A percentile compares a stretch with the other conserved stretches of the same genome.
phyloP scores from a whole-genome alignment of 2,113 vertebrate species.

The Eupsittula cactorum region DNA sequence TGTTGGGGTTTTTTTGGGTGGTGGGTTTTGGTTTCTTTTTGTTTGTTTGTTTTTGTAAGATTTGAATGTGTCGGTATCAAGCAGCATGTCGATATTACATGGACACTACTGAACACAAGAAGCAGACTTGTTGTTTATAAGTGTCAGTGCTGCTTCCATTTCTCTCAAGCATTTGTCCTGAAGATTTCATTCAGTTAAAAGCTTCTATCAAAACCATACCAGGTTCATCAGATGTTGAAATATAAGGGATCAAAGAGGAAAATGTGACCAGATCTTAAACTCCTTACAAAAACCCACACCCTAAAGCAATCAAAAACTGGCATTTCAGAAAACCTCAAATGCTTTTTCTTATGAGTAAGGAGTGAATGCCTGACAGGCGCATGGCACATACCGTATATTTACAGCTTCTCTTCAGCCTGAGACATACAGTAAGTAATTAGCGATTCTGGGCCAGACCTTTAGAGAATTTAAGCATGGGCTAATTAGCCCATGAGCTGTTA shows the following conservation, averaged over 20 bases:
- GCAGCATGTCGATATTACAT: not conserved
- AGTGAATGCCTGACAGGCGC: not conserved
- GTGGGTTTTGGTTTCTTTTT: not conserved
- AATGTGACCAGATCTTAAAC: not conserved
- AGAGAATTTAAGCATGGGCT: constrained; percentile 11
- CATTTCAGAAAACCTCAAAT: not conserved
- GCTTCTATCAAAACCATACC: not conserved
- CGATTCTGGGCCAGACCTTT: not conserved
- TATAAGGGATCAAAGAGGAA: not conserved
- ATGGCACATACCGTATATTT: not conserved
- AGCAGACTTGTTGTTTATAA: not conserved
- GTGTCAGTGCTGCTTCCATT: not conserved
- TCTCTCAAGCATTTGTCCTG: not conserved
- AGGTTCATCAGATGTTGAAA: not conserved
- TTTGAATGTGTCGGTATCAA: not conserved
- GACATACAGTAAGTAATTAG: not conserved
- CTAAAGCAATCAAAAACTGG: not conserved
- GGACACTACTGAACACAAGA: not conserved
- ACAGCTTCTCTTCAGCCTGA: not conserved
- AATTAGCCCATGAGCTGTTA: constrained; percentile 1
- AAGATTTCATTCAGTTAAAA: not conserved
- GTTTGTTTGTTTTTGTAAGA: not conserved
- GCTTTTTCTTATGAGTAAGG: not conserved
- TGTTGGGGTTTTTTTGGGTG: not conserved
- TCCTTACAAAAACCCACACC: fast-evolving